A percentile compares a stretch with the other conserved stretches of the same genome.
phyloP scores from a whole-genome alignment of 2,888 invertebrate species.

The Thecocarcelia acutangulata region DNA sequence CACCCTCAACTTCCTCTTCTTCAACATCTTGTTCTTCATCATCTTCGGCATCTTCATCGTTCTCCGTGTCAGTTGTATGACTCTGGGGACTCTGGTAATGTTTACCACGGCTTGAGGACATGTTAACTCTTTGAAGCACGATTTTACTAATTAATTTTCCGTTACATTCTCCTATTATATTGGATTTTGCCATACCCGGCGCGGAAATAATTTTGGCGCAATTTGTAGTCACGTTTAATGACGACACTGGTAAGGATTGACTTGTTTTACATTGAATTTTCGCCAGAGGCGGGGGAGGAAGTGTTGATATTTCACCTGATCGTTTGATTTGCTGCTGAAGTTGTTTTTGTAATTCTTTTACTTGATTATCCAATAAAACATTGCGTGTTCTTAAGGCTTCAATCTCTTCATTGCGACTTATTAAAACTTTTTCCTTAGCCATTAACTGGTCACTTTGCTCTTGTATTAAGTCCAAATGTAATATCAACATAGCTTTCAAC shows the following conservation, averaged over 20 bases:
- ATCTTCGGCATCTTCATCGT: slow-evolving; percentile 66
- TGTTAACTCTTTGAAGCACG: slow-evolving; percentile 75
- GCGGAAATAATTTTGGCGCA: slow-evolving; percentile 39
- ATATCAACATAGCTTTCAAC: slow-evolving; percentile 88
- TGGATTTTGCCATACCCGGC: slow-evolving; percentile 26
- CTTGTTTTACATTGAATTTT: slow-evolving; percentile 72
- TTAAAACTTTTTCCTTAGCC: slow-evolving; percentile 89
- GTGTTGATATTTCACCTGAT: slow-evolving; percentile 68
- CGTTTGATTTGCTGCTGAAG: slow-evolving; percentile 71
- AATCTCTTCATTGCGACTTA: slow-evolving; percentile 88
- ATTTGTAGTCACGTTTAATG: slow-evolving; percentile 4
- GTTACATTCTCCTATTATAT: slow-evolving; percentile 74
- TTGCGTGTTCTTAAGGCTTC: slow-evolving; percentile 85
- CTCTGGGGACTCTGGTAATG: slow-evolving; percentile 57
- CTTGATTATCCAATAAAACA: slow-evolving; percentile 73
- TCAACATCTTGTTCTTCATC: slow-evolving; percentile 47
- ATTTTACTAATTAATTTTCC: slow-evolving; percentile 78
- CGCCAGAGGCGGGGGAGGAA: slow-evolving; percentile 72
- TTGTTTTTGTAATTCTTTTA: slow-evolving; percentile 74
- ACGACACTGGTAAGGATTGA: slow-evolving; percentile 36
- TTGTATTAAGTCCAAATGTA: slow-evolving; percentile 93
- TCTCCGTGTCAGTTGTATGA: slow-evolving; percentile 70
- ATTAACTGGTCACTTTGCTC: slow-evolving; percentile 93
- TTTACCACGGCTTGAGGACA: slow-evolving; percentile 57
- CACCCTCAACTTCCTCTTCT: slow-evolving; percentile 11